Percentiles rank a stretch among this genome's conserved stretches.
Conservation (phyloP, 2,113 vertebrate genomes). For the Misgurnus mizolepis region DNA sequence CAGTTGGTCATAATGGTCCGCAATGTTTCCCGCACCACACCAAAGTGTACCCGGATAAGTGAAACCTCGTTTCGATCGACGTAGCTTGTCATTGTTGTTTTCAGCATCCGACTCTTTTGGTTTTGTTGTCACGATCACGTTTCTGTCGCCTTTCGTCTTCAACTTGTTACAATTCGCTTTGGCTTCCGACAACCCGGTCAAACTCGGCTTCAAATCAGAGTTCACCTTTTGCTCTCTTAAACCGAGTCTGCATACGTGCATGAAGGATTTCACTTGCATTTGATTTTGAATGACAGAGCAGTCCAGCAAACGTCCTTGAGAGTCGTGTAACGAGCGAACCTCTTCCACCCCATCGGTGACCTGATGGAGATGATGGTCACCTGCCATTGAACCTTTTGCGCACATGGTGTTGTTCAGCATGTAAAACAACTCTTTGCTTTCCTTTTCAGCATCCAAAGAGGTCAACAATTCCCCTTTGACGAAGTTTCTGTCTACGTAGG, state of each 20-base stretch:
- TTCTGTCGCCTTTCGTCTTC: conserved; percentile 30
- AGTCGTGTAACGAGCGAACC: conserved; percentile 63
- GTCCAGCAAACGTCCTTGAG: conserved; percentile 57
- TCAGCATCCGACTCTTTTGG: not conserved
- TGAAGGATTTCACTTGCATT: conserved; percentile 66
- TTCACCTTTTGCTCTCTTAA: conserved; percentile 42
- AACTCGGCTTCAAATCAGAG: conserved; percentile 50
- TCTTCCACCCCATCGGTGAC: conserved; percentile 72
- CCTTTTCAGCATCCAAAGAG: conserved; percentile 62
- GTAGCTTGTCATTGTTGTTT: conserved; percentile 32
- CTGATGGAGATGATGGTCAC: conserved; percentile 59
- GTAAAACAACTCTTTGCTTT: conserved; percentile 62
- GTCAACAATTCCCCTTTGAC: conserved; percentile 61
- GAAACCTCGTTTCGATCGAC: conserved; percentile 77
- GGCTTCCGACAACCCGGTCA: conserved; percentile 61
- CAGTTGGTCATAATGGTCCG: conserved; percentile 75
- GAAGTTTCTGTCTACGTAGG: conserved; percentile 72
- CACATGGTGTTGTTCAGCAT: conserved; percentile 67
- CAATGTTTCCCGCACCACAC: conserved; percentile 84
- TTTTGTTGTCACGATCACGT: not conserved
- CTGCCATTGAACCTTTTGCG: conserved; percentile 58
- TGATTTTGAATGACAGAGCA: conserved; percentile 65
- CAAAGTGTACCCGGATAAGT: conserved; percentile 83
- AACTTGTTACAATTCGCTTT: conserved; percentile 65
- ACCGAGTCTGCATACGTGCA: conserved; percentile 65